Evolutionary conservation across 2,797 vertebrate species (phyloP), one percentile per base, ranked within the genome.

Genomic region (Pelodytes ibericus): DNA sequence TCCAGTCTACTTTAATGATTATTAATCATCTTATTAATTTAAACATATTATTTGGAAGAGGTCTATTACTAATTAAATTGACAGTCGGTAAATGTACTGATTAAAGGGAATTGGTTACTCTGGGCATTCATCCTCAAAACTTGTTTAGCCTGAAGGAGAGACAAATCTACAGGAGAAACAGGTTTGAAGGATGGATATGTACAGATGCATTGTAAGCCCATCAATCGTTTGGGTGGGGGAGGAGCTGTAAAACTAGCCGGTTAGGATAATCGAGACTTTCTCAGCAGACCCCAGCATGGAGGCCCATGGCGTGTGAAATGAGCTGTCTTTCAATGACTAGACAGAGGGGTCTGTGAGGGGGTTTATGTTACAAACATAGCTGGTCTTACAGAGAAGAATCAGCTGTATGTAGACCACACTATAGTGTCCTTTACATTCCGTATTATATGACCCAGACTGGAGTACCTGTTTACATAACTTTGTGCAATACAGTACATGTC

Each of bases 301-400:
- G 53, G 11, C 44, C 44, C 47, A 16, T 5, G 22, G 29, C 27
- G 30, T 67, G 24, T 47, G 67, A 36, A 39, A 33, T 39, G 64
- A 73, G 56, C 71, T 64, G 60, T 73, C 60, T 64, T n/a, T 72
- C 30, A 39, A 36, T 74, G 53, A 41, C 18, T 61, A 44, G 41
- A 44, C 41, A 44, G 41, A 44, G 31, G 47, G 67, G 47, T 62
- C 66, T 62, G 31, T 41, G 33, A 26, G 58, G 33, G 66, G 66
- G 74, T 76, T 59, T 47, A 36, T 36, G 33, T 36, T 36, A 36
- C 58, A 53, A 27, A 76, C 66, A 63, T 44, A 76, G 63, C 74
- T 69, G 58, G 59, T 71, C 59, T 71, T n/a, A 58, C 7, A 41
- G 27, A 53, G 30, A 59, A 3, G 16, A 8, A 16, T 33, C 61